Evolutionary conservation across 2,113 vertebrate genomes (phyloP).

Genomic region (Thunnus maccoyii): DNA sequence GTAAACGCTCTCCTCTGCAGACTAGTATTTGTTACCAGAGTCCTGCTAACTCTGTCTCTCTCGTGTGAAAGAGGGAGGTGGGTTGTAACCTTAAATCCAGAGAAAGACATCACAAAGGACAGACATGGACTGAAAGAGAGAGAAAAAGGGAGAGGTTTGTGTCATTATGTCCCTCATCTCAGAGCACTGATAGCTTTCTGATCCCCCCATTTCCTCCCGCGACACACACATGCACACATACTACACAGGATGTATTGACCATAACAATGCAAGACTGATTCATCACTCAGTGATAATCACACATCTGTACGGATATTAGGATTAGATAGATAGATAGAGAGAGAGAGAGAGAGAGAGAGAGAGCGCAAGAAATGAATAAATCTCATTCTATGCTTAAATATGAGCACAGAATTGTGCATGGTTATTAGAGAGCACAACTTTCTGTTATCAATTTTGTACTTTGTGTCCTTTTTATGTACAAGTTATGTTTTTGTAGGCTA

Average conservation of each 20-base stretch:
- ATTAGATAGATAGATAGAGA: not conserved
- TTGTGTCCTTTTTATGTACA: too few species aligned
- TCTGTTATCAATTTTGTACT: too few species aligned
- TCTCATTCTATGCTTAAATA: too few species aligned
- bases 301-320: slow-evolving; percentile 15
- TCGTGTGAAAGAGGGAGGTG: too few species aligned
- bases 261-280: slow-evolving; percentile 40
- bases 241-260: slow-evolving; percentile 7
- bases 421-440: too few species aligned
- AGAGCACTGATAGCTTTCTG: slow-evolving; percentile 28
- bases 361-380: too few species aligned
- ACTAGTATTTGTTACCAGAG: not conserved
- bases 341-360: not conserved
- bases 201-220: slow-evolving; percentile 28
- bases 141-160: not conserved
- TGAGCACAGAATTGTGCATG: too few species aligned
- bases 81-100: not conserved
- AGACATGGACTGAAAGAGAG: not conserved
- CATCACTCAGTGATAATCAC: slow-evolving; percentile 32
- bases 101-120: not conserved
- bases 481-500: too few species aligned
- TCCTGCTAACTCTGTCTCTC: not conserved
- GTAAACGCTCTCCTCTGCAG: not conserved
- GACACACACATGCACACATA: not conserved
- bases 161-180: not conserved